These are phyloP conservation scores for Sebastes cheni DNA, from an alignment of 2,797 vertebrate species.

Conservation along the genomic window DNA sequence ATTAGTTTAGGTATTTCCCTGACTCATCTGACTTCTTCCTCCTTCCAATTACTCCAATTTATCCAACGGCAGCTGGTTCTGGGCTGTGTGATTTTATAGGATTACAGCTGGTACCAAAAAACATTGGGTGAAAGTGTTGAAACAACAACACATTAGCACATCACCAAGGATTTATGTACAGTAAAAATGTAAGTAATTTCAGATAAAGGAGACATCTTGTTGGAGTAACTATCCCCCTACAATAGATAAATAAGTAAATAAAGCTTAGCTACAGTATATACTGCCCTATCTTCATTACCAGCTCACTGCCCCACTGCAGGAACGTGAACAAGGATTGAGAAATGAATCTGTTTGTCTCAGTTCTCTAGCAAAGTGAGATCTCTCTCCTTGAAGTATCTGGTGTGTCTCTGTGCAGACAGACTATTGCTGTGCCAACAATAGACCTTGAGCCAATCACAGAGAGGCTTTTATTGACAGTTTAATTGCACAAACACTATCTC, in stretches of 20 bases:
- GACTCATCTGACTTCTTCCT: not conserved
- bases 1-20: constrained; percentile 4
- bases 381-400: too few species aligned
- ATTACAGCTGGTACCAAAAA: not conserved
- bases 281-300: not conserved
- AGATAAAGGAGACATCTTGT: not conserved
- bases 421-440: not conserved
- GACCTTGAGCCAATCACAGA: constrained; percentile 2
- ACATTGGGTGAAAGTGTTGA: not conserved
- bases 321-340: not conserved
- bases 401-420: not conserved
- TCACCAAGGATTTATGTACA: not conserved
- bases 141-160: not conserved
- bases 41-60: not conserved
- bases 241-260: not conserved
- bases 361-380: not conserved
- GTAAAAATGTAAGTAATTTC: not conserved
- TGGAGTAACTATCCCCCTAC: not conserved
- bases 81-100: not conserved
- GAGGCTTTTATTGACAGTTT: constrained; percentile 10
- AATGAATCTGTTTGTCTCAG: not conserved
- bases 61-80: not conserved
- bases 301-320: not conserved
- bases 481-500: not conserved
- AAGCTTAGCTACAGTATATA: not conserved